Conservation (phyloP, 1,140 invertebrate genomes). For the Monochamus saltuarius region DNA sequence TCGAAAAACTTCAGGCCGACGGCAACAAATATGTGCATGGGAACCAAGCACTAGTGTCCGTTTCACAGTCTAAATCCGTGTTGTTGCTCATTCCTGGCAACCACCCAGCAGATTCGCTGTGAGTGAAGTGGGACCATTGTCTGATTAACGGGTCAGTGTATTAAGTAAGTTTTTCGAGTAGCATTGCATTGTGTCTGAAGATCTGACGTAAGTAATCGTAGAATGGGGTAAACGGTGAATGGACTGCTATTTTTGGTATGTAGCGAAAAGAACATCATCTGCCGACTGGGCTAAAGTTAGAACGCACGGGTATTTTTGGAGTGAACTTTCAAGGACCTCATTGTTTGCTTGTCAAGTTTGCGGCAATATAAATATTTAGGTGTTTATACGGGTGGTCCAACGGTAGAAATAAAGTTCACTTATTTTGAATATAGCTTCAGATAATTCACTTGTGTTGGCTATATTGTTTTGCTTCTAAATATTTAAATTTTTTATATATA, state of each 20-base stretch:
- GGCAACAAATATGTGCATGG: slow-evolving; percentile 16
- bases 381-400: too few relatives aligned
- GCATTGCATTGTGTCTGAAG: background rate
- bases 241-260: background rate
- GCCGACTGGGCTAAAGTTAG: too few relatives aligned
- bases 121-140: slow-evolving; percentile 12
- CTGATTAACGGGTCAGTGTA: slow-evolving; percentile 6
- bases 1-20: background rate
- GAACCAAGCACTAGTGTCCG: slow-evolving; percentile 1
- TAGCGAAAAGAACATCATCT: background rate
- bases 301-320: too few relatives aligned
- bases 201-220: background rate
- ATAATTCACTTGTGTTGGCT: too few relatives aligned
- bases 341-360: too few relatives aligned
- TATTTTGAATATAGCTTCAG: too few relatives aligned
- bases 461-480: too few relatives aligned
- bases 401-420: too few relatives aligned
- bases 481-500: too few relatives aligned
- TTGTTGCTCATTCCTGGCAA: slow-evolving; percentile 5
- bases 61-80: slow-evolving; percentile 14
- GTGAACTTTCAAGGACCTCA: too few relatives aligned
- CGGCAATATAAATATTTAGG: too few relatives aligned
- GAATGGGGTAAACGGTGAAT: background rate
- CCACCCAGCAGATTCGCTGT: slow-evolving; percentile 9
- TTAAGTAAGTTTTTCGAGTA: background rate